A percentile compares a stretch with the other conserved stretches of the same genome.
phyloP scores from a whole-genome alignment of 2,888 invertebrate species.

The Leptinotarsa rubiginosa region DNA sequence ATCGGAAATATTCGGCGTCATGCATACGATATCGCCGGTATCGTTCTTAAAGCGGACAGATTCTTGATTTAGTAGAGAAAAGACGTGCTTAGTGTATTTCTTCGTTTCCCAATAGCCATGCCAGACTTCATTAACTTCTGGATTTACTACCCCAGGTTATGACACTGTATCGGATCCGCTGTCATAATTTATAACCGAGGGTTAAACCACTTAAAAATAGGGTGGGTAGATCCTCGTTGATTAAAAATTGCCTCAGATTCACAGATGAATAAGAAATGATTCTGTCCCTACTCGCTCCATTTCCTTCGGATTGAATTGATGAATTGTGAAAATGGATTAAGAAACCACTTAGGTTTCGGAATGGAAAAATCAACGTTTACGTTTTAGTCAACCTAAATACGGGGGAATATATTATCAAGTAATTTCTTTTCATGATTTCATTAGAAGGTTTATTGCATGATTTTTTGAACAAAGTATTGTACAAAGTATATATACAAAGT shows the following conservation, averaged over 20 bases:
- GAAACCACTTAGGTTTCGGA: neutral
- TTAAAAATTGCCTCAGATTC: slow-evolving; percentile 43
- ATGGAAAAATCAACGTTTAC: neutral
- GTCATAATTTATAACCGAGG: slow-evolving; percentile 58
- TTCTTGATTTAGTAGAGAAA: slow-evolving; percentile 55
- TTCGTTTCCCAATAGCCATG: slow-evolving; percentile 45
- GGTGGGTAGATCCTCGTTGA: slow-evolving; percentile 42
- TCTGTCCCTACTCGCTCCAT: slow-evolving; percentile 29
- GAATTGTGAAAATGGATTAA: slow-evolving; percentile 18
- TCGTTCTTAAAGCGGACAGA: slow-evolving; percentile 49
- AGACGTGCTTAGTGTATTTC: slow-evolving; percentile 52
- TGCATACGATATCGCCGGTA: slow-evolving; percentile 54
- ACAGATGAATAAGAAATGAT: slow-evolving; percentile 34
- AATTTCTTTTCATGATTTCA: too few species aligned
- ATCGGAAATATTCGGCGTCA: slow-evolving; percentile 53
- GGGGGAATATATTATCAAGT: too few species aligned
- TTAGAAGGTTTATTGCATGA: too few species aligned
- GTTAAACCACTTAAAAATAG: slow-evolving; percentile 46
- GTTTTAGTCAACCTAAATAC: too few species aligned
- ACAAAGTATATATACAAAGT: too few species aligned
- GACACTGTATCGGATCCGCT: slow-evolving; percentile 51
- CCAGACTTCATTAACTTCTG: slow-evolving; percentile 52
- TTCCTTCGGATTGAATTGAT: slow-evolving; percentile 16
- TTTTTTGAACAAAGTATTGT: too few species aligned
- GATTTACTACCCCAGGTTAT: slow-evolving; percentile 52